Evolutionary conservation across 2,113 vertebrate species (phyloP), one percentile per base, ranked within the genome.

Genomic region (Galbula dea): DNA sequence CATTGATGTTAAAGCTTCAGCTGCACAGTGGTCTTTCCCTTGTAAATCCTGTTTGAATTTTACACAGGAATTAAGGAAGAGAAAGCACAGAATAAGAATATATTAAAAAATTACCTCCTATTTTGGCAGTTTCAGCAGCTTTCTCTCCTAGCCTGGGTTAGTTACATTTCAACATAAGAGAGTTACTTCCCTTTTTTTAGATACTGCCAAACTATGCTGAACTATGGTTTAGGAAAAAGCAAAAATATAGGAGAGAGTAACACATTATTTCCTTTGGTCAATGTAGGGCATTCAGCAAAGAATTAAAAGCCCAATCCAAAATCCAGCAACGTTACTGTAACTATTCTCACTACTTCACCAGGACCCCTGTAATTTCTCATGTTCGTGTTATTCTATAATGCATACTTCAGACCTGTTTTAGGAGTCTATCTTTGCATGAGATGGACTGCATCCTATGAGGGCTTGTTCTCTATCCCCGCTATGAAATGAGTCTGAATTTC

Each of bases 101-200:
- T n/a, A 39, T 71, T 84, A n/a, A 0, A 9, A 82, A 86, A 5
- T n/a, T 66, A 27, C 32, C 85, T 91, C 85, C 37, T 86, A 77
- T 91, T 93, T 75, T 62, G 65, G 65, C 43, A 63, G 32, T 87
- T 92, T 88, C 71, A 74, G 39, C 51, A 46, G 51, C 48, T 66
- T 76, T 66, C 18, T 69, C 58, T 90, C 57, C 59, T 58, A 81
- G 68, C 26, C 30, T 78, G 34, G 51, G 71, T 71, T 17, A 26
- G 49, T 83, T 85, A 65, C 66, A 36, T 3, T 48, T 71, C 82
- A 92, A 66, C 73, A 67, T 29, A 55, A 39, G 16, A 73, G 58
- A 83, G 89, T 80, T 51, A 83, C 72, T 94, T 96, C 93, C 75
- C 55, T 89, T 92, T 96, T 93, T 94, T 89, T 83, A 43, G 71